Evolutionary conservation across 2,797 vertebrate genomes (phyloP), one percentile per base, ranked within the genome.

Genomic region (Anguilla marmorata): DNA sequence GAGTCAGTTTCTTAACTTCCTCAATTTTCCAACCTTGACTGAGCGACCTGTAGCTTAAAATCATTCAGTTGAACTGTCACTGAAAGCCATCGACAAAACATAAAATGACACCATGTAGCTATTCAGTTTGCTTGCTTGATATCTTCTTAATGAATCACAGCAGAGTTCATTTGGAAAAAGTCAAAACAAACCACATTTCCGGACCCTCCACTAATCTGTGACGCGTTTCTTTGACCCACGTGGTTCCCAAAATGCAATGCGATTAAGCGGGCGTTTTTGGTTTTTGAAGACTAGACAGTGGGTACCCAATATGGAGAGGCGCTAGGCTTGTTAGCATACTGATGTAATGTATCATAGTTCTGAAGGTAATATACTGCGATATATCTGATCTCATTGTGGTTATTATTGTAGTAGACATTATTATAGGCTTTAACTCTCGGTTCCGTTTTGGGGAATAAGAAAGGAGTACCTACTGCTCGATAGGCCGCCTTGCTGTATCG

Each of bases 221-320:
- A 74, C 69, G 33, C 12, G 4, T 6, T 16, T 16, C 14, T 2
- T 30, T 37, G 19, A 45, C 76, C 41, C 41, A 1, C 41, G 6
- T 82, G 7, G 45, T 45, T 82, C 79, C 79, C 79, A 50, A 11
- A 48, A 7, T 82, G 41, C 79, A 48, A 48, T 3, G 41, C 24
- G 24, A 48, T 82, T 82, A 12, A 82, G 79, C 79, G 79, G 79
- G 79, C 45, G 21, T 82, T 82, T 54, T 69, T 24, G 24, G 63
- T 7, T 69, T 82, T 82, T 82, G 45, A 48, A 45, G 41, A n/a
- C 21, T 9, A 63, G 60, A 24, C 60, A 63, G 4, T 21, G 4
- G 3, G 19, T 2, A 16, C 21, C 60, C 19, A 19, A n/a, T 21
- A 21, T 63, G 14, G 60, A 63, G 60, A 21, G 52, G 9, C 52